These are phyloP conservation scores for Aradus depressus DNA, from an alignment of 2,888 invertebrate genomes.

Conservation along the genomic window DNA sequence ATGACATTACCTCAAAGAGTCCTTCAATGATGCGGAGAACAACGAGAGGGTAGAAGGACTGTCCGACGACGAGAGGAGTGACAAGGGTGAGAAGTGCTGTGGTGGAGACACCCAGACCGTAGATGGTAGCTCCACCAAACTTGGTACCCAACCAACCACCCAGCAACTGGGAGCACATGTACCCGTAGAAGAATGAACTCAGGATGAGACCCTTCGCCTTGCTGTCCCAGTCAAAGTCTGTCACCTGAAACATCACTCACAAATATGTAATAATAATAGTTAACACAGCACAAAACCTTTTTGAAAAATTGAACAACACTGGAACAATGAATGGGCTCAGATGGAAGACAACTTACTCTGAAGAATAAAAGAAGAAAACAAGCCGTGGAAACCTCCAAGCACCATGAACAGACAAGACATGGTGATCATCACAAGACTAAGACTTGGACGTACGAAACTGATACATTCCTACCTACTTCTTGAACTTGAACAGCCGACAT, in stretches of 20 bases:
- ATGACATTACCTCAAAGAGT: constrained; percentile 55
- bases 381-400: too few species aligned
- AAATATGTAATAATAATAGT: too few species aligned
- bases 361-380: too few species aligned
- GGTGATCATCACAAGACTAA: too few species aligned
- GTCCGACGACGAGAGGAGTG: constrained; percentile 64
- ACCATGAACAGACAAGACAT: too few species aligned
- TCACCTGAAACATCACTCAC: constrained; percentile 43
- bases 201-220: constrained; percentile 65
- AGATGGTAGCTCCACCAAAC: constrained; percentile 69
- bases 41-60: constrained; percentile 54
- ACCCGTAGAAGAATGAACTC: constrained; percentile 83
- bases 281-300: too few species aligned
- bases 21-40: constrained; percentile 66
- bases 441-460: too few species aligned
- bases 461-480: too few species aligned
- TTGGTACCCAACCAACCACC: constrained; percentile 74
- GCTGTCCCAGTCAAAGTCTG: constrained; percentile 71
- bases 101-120: constrained; percentile 63
- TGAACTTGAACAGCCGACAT: too few species aligned
- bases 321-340: too few species aligned
- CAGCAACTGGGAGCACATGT: constrained; percentile 68
- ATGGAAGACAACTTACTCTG: too few species aligned
- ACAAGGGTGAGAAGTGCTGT: constrained; percentile 69
- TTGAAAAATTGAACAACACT: too few species aligned